Conservation (phyloP, 2,797 vertebrate genomes). For the Gambusia yucatana region DNA sequence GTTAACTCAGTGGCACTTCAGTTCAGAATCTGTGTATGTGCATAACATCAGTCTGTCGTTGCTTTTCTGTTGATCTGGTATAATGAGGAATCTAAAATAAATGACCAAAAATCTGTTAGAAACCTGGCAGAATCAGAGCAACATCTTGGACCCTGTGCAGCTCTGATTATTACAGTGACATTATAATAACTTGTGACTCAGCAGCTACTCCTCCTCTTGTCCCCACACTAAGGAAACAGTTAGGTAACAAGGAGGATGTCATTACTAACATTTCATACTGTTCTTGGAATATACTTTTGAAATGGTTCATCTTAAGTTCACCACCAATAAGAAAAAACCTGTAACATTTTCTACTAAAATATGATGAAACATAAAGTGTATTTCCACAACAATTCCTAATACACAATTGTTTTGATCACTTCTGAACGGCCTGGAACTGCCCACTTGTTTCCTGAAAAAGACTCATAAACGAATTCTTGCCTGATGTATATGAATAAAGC, state of each 20-base stretch:
- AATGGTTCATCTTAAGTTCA: background rate
- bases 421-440: background rate
- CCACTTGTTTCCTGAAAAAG: conserved; percentile 3
- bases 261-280: background rate
- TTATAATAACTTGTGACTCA: background rate
- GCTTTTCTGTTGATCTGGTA: background rate
- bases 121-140: background rate
- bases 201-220: background rate
- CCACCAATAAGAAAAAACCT: background rate
- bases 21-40: background rate
- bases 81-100: background rate
- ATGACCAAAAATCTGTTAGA: background rate
- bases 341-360: background rate
- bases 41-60: background rate
- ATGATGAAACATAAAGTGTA: background rate
- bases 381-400: background rate
- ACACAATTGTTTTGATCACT: background rate
- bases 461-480: background rate
- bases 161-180: background rate
- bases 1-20: background rate
- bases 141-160: background rate
- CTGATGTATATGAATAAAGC: background rate
- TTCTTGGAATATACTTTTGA: background rate
- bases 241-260: background rate
- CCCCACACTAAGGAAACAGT: background rate